Percentiles rank a stretch among this genome's conserved stretches.
Conservation (phyloP, 2,797 vertebrate species). For the Iguana delicatissima region DNA sequence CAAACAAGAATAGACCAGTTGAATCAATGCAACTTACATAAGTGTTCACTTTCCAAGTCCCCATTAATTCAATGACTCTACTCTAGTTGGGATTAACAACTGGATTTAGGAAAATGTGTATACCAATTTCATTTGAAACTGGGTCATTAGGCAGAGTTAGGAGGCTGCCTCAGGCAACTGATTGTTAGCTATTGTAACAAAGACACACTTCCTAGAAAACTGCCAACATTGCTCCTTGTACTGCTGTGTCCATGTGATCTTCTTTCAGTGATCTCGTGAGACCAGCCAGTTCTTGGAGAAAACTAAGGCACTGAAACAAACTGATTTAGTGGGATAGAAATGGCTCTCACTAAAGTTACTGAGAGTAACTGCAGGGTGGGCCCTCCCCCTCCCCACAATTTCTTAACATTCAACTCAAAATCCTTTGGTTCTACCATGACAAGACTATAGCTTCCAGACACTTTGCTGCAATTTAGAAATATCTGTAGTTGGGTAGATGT, state of each 20-base stretch:
- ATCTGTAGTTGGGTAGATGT: neutral
- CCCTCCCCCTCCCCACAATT: neutral
- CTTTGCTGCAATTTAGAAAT: neutral
- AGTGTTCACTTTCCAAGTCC: no score
- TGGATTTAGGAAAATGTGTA: no score
- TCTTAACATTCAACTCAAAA: neutral
- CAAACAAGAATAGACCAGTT: neutral
- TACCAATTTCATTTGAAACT: no score
- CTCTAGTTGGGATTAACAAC: no score
- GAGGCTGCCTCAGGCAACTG: neutral
- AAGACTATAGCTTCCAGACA: neutral
- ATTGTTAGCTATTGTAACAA: neutral
- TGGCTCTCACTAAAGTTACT: neutral
- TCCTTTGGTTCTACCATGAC: neutral
- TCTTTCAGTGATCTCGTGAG: neutral
- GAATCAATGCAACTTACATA: no score
- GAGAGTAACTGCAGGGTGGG: neutral
- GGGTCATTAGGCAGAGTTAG: neutral
- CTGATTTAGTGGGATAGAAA: neutral
- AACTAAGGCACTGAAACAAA: neutral
- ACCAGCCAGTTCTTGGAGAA: constrained; percentile 19
- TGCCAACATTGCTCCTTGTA: constrained; percentile 35
- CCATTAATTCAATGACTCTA: no score
- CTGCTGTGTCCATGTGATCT: constrained; percentile 26
- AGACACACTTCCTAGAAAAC: no score